phyloP scores from a whole-genome alignment of 2,797 vertebrate species.

The Botia almorhae region DNA sequence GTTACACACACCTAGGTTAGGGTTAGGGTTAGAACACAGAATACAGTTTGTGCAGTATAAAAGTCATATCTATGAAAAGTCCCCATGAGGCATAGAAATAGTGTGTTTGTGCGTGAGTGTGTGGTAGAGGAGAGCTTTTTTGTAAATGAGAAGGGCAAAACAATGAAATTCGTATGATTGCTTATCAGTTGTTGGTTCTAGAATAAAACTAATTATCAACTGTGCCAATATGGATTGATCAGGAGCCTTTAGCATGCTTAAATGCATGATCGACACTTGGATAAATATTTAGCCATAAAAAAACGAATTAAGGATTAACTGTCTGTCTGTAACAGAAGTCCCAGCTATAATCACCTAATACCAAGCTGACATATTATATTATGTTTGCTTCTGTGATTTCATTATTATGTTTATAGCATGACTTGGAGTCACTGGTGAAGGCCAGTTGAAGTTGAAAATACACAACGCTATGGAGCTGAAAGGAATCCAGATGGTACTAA shows the following conservation, averaged over 20 bases:
- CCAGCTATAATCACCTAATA: not conserved
- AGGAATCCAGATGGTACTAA: not conserved
- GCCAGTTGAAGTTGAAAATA: not conserved
- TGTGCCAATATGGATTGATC: not conserved
- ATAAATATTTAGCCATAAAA: not conserved
- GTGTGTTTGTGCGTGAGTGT: not conserved
- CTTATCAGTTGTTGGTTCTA: no score
- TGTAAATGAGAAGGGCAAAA: no score
- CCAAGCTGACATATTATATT: slow-evolving; percentile 7
- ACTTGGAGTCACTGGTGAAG: slow-evolving; percentile 24
- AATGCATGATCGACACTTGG: not conserved
- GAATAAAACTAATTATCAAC: no score
- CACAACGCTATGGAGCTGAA: not conserved
- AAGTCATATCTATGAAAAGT: no score
- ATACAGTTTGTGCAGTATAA: no score
- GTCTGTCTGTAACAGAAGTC: not conserved
- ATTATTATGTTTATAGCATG: slow-evolving; percentile 35
- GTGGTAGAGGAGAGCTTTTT: not conserved
- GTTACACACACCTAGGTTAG: no score
- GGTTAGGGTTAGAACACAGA: no score
- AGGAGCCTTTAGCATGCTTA: not conserved
- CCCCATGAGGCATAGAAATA: no score
- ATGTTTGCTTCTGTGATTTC: slow-evolving; percentile 46
- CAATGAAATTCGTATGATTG: no score
- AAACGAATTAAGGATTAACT: not conserved